Base-by-base conservation (phyloP, 1,140 invertebrate species). In the Mercenaria mercenaria region DNA sequence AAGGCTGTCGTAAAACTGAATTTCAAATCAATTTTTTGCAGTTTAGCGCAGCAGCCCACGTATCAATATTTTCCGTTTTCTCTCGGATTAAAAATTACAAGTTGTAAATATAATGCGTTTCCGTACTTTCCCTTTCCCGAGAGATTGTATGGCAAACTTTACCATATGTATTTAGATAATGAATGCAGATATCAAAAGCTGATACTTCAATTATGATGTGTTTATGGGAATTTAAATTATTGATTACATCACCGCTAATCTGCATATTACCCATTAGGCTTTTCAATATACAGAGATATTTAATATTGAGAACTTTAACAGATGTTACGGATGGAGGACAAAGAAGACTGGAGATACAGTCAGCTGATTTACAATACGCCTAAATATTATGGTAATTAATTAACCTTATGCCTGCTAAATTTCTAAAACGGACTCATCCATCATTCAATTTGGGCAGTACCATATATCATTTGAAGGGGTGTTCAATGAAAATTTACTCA, bases 251-350 rank as follows among this genome's bases (percentile, higher is more conserved):
- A 29, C 29, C n/a, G 20, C 80, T 82, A 67, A 82, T 82, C 67
- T 82, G 59, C 80, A 82, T 82, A 82, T 61, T 41, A 82, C 37
- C 80, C 59, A 82, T 82, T 47, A 82, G 37, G 34, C 80, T 64
- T 43, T 82, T 3, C 56, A 64, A 82, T 79, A 56, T 79, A 50
- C 43, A 23, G 6, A 39, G 67, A 39, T 41, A 13, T 23, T 29
- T 47, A 50, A 29, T 79, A 79, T 34, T 47, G 76, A 50, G 50
- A 79, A 47, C n/a, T 29, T 29, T n/a, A n/a, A 50, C 41, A 79
- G 50, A 79, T 79, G 76, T n/a, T 34, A 2, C 32, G 29, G 2
- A 32, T 72, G 67, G 13, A 50, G 76, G 23, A 79, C 76, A 79
- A 79, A 50, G 76, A 52, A 79, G 1, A 1, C n/a, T 50, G 76